Evolutionary conservation across 2,113 vertebrate genomes (phyloP), one percentile per base, ranked within the genome.

Genomic region (Cyprinus carpio): DNA sequence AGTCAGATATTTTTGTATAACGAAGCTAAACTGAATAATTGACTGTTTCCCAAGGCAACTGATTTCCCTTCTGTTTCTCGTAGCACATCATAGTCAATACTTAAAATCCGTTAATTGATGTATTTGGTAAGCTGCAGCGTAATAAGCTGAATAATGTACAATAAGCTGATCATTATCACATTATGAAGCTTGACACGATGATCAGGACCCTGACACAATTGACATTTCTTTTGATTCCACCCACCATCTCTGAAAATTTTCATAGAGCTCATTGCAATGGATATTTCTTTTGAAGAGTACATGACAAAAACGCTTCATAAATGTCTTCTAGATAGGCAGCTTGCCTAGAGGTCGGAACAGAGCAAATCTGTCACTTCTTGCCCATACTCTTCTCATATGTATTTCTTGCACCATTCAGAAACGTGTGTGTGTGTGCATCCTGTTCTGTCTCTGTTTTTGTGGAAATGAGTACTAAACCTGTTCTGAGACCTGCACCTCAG

Each of bases 401-500:
- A 49, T 82, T 77, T 71, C 25, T 25, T 81, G 76, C 29, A n/a
- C 76, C 29, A 25, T 64, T 64, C 23, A 46, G n/a, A 65, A 81
- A 27, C 12, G 43, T 75, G 25, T 56, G 49, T 58, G 25, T 76
- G 25, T 31, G 29, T 49, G 71, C 29, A 60, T 76, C 74, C 25
- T 62, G 54, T 91, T 87, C 62, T 64, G 64, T 46, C 25, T 78
- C 34, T 51, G 18, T 31, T 23, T 25, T 54, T 64, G n/a, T 31
- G 75, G 79, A 62, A 67, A 81, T 20, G 62, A 81, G 25, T 15
- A 18, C 60, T 64, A 81, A 81, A 67, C 80, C 46, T 69, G 71
- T 85, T 88, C n/a, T 20, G n/a, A 27, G 13, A 64, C 62, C 60
- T 75, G 56, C 10, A 83, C 58, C 46, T 83, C 84, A 37, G 72